Base-by-base conservation (phyloP, 2,888 invertebrate genomes). In the Conchocele bisecta region DNA sequence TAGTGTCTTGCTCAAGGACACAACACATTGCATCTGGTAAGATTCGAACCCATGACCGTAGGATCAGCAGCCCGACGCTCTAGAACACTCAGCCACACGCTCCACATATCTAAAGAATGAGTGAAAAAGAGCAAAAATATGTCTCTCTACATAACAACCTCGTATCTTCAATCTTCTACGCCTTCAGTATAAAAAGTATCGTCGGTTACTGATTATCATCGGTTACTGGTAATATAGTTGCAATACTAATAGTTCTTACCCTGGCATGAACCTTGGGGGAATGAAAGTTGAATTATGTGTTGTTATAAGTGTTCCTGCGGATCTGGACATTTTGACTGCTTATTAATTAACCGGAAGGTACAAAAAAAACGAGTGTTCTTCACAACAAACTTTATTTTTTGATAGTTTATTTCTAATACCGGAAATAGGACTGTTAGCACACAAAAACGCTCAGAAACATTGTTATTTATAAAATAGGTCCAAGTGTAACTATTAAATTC, bases 261-360 rank as follows among this genome's bases (percentile, higher is more conserved):
- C 90, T 42, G 91, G 90, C 90, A 90, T 90, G 75, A 90, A 90
- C 26, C 89, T 70, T 11, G 91, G 91, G 29, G 88, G 88, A 28
- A 90, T 88, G 77, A 87, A 91, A 22, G 89, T 90, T 22, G 91
- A 89, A 88, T 90, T 90, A 61, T 90, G 85, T 42, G 91, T 91
- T 35, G 91, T 91, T 35, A 90, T 85, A 56, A 91, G 73, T 26
- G 91, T 91, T 65, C 91, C 91, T n/a, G 91, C 91, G 54, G 91
- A 88, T 63, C 90, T 80, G 22, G 91, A 91, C 91, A 91, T 81
- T 41, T 61, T 79, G 66, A 46, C 28, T 35, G 24, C 17, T 6
- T n/a, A 15, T 37, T 13, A 26, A 26, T 44, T 26, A 26, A 48
- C n/a, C 17, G 20, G 24, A 37, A 22, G 17, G 42, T 28, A 31